Evolutionary conservation across 92 coral and sea anemone genomes (phyloP).

Genomic region (Phymanthus crucifer): DNA sequence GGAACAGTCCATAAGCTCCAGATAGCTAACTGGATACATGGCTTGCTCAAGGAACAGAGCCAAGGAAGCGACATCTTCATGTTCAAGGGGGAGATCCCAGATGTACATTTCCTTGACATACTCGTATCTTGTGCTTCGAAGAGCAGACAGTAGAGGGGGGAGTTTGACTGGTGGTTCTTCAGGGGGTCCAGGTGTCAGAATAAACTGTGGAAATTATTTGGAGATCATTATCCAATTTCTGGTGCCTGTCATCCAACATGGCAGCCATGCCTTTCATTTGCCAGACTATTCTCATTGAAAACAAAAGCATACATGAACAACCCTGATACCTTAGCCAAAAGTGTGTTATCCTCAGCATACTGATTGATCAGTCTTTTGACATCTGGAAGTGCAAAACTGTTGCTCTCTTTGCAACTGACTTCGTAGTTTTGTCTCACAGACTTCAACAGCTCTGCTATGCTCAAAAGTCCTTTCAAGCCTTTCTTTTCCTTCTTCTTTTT

Average conservation of each 20-base stretch:
- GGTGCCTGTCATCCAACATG: no score
- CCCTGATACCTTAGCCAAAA: constrained; percentile 91
- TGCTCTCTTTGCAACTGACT: constrained; percentile 78
- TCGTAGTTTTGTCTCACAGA: constrained; percentile 86
- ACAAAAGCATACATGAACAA: no score
- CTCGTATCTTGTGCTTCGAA: constrained; percentile 88
- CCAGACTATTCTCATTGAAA: no score
- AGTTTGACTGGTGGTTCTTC: constrained; percentile 92
- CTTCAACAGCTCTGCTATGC: constrained; percentile 83
- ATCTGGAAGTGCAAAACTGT: constrained; percentile 81
- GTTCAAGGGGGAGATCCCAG: constrained; percentile 93
- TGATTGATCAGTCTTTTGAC: constrained; percentile 81
- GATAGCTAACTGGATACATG: constrained; percentile 88
- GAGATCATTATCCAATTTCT: background rate
- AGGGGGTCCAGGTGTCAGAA: constrained; percentile 80
- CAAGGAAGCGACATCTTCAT: constrained; percentile 94
- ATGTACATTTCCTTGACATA: constrained; percentile 89
- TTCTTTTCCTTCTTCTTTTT: constrained; percentile 79
- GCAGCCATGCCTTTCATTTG: no score
- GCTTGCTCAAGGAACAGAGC: constrained; percentile 89
- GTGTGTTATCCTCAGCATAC: constrained; percentile 76
- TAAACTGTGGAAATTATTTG: constrained; percentile 53
- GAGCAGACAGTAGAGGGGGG: constrained; percentile 86
- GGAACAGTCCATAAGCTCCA: constrained; percentile 95
- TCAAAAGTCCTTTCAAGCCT: constrained; percentile 84